Evolutionary conservation across 2,113 vertebrate species (phyloP).

Genomic region (Nettapus auritus): DNA sequence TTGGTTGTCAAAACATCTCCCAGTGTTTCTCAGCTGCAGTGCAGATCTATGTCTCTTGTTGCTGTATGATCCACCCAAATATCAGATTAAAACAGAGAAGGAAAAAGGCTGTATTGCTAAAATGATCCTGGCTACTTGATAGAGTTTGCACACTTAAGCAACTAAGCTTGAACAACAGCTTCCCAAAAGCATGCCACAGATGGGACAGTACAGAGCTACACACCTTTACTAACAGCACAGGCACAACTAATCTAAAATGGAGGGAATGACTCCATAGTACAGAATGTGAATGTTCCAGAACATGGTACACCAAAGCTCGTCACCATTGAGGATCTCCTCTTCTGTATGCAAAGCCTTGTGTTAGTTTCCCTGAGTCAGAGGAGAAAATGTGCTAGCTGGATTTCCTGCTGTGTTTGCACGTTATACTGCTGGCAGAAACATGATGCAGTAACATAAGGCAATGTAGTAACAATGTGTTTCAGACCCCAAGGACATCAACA

Average conservation of each 20-base stretch:
- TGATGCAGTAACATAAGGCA: too few species aligned
- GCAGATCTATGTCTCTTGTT: neutral
- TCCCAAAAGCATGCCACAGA: neutral
- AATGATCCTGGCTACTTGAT: neutral
- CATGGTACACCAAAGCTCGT: neutral
- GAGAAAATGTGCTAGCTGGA: neutral
- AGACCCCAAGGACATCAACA: neutral
- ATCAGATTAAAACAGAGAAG: neutral
- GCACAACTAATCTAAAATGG: neutral
- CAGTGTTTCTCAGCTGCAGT: neutral
- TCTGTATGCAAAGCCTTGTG: neutral
- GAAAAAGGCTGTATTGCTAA: neutral
- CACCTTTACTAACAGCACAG: neutral
- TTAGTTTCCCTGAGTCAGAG: neutral
- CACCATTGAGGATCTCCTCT: neutral
- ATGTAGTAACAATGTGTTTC: neutral
- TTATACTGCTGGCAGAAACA: neutral
- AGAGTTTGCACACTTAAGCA: rapidly evolving
- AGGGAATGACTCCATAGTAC: neutral
- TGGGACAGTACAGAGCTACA: neutral
- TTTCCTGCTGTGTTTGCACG: neutral
- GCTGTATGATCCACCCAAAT: neutral
- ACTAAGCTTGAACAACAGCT: neutral
- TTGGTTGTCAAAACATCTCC: neutral
- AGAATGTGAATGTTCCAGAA: neutral